These are phyloP conservation scores for Temnothorax longispinosus DNA, from an alignment of 1,140 invertebrate species.

Conservation along the genomic window DNA sequence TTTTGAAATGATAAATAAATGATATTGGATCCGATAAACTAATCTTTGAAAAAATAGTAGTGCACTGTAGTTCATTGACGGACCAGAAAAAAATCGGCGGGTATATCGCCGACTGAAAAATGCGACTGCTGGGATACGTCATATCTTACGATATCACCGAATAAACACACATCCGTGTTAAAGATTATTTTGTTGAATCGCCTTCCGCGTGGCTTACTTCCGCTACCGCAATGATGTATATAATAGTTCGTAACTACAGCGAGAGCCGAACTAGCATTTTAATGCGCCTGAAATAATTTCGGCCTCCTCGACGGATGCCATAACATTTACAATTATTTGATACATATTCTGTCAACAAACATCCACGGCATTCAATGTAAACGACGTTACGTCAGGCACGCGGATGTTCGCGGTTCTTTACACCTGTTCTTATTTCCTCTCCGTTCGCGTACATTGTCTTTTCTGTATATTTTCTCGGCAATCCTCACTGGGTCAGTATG, in stretches of 20 bases:
- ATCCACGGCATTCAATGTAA: constrained; percentile 19
- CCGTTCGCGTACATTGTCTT: constrained; percentile 37
- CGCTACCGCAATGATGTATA: constrained; percentile 2
- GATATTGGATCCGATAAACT: background rate
- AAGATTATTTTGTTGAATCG: constrained; percentile 29
- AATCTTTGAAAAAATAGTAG: background rate
- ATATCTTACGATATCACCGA: background rate
- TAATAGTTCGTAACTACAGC: background rate
- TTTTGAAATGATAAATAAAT: background rate
- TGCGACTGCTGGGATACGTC: background rate
- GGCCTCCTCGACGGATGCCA: background rate
- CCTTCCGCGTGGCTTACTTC: background rate
- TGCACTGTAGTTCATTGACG: background rate
- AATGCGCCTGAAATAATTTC: constrained; percentile 38
- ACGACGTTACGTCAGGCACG: constrained; percentile 10
- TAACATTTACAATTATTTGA: constrained; percentile 56
- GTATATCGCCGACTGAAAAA: constrained; percentile 11
- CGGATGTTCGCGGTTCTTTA: background rate
- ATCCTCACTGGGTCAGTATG: constrained; percentile 21
- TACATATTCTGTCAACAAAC: constrained; percentile 46
- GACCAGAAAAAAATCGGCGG: background rate
- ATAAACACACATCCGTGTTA: constrained; percentile 4
- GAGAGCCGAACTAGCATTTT: constrained; percentile 1
- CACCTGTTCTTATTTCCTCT: constrained; percentile 1
- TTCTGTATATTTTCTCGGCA: constrained; percentile 41